A percentile compares a stretch with the other conserved stretches of the same genome.
phyloP scores from a whole-genome alignment of 1,140 invertebrate genomes.

The Limonius californicus region DNA sequence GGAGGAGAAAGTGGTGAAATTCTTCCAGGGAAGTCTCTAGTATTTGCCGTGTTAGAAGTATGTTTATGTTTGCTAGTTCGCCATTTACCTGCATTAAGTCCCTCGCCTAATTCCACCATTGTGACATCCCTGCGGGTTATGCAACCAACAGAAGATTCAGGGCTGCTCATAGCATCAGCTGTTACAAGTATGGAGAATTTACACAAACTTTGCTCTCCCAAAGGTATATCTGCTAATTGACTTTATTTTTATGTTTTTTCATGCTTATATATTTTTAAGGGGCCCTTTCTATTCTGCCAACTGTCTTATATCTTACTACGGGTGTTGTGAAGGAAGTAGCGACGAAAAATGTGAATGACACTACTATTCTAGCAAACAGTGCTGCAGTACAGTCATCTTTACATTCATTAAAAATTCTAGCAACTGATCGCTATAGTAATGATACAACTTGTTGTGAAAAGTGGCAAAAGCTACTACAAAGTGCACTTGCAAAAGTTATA shows the following conservation, averaged over 20 bases:
- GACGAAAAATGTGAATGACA: conserved; percentile 56
- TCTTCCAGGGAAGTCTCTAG: conserved; percentile 81
- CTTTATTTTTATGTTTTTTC: no score
- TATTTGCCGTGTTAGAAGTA: conserved; percentile 91
- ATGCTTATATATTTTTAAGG: conserved; percentile 59
- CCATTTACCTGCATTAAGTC: conserved; percentile 84
- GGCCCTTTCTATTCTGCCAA: conserved; percentile 83
- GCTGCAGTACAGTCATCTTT: conserved; percentile 63
- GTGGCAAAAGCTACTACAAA: conserved; percentile 80
- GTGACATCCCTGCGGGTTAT: conserved; percentile 53
- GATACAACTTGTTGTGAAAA: conserved; percentile 59
- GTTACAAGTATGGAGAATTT: conserved; percentile 70
- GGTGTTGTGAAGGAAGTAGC: conserved; percentile 82
- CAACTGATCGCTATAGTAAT: conserved; percentile 60
- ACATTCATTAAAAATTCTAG: conserved; percentile 65
- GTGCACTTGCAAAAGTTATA: conserved; percentile 81
- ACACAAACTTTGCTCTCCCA: conserved; percentile 70
- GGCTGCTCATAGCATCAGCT: conserved; percentile 69
- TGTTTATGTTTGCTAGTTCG: conserved; percentile 88
- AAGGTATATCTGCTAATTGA: conserved; percentile 48
- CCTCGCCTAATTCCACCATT: conserved; percentile 62
- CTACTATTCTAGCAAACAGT: conserved; percentile 54
- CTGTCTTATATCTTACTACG: conserved; percentile 85
- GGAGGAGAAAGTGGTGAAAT: conserved; percentile 77
- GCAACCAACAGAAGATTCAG: conserved; percentile 42